Evolutionary conservation across 37 sponge, comb jelly and placozoan species (phyloP), one percentile per base, ranked within the genome.

Genomic region (Hormiphora californensis): DNA sequence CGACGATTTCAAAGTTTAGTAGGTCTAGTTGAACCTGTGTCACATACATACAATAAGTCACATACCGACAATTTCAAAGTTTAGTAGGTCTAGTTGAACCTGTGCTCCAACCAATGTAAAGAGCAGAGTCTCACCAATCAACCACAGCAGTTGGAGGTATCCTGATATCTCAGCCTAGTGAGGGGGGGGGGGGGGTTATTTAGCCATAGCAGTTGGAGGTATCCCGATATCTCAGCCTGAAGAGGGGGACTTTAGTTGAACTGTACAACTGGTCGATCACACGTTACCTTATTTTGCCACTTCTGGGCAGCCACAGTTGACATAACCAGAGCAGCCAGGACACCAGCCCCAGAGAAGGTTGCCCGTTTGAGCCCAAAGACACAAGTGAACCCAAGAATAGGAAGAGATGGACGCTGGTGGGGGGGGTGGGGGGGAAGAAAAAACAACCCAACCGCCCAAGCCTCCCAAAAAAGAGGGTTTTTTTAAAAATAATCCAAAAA

Each of bases 51-150:
- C n/a, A n/a, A n/a, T n/a, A n/a, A n/a, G n/a, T n/a, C n/a, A 59
- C 68, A 5, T 1, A 67, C 91, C 93, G 28, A 93, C 86, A 41
- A 91, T 69, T 5, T 53, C 44, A 33, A 61, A 85, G 37, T 59
- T 65, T 0, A 94, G 90, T 15, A 55, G 34, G n/a, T 41, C 32
- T 9, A 93, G 57, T 46, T 92, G 87, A 2, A 96, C 81, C 81
- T 90, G 92, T 28, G 92, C 92, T 65, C 97, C 97, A 23, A 93
- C 94, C 63, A 96, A 55, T 22, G 91, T 94, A 90, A 96, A 96
- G 27, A 96, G 91, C 53, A 92, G 54, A 12, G 97, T 91, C 54
- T 96, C 91, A 19, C 88, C 88, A 51, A 96, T 89, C 54, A 92
- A 89, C 97, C 97, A 96, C 32, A 96, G 23, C 32, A 19, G 36